Evolutionary conservation across 1,140 invertebrate species (phyloP).

Genomic region (Odontomachus brunneus): DNA sequence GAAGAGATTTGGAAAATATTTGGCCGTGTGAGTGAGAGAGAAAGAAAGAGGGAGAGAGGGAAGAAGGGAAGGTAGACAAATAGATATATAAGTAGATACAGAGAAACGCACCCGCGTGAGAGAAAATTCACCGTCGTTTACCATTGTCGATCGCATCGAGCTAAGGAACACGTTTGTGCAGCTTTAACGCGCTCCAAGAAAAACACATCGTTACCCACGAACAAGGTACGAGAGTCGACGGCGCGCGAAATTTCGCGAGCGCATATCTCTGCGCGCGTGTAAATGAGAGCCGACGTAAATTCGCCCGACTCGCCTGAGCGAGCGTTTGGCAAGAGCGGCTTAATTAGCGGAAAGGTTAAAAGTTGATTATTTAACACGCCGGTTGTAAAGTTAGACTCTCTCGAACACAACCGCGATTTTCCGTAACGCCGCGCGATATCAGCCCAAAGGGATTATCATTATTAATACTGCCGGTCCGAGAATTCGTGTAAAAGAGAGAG

Average conservation of each 20-base stretch:
- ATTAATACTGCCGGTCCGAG: background rate
- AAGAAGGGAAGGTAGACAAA: no score
- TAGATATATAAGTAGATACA: no score
- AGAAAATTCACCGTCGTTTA: conserved; percentile 38
- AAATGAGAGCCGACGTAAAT: conserved; percentile 17
- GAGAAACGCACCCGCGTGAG: background rate
- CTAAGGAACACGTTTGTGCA: background rate
- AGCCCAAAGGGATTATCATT: background rate
- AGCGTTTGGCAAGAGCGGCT: conserved; percentile 7
- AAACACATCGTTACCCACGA: conserved; percentile 50
- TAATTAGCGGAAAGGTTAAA: conserved; percentile 18
- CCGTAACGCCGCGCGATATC: background rate
- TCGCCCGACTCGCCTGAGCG: background rate
- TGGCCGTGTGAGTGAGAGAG: conserved; percentile 10
- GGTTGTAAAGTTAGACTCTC: no score
- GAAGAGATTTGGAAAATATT: conserved; percentile 3
- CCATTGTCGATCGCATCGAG: conserved; percentile 59
- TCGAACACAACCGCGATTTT: background rate
- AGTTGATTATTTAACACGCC: conserved; percentile 14
- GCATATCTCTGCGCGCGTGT: background rate
- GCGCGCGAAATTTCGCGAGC: conserved; percentile 13
- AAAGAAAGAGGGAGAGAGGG: background rate
- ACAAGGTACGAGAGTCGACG: conserved; percentile 14
- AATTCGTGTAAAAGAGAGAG: background rate
- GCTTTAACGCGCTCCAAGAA: conserved; percentile 57